A percentile compares a stretch with the other conserved stretches of the same genome.
These are phyloP conservation scores for Donacobius atricapilla DNA, from an alignment of 2,113 vertebrate genomes.

Conservation along the genomic window DNA sequence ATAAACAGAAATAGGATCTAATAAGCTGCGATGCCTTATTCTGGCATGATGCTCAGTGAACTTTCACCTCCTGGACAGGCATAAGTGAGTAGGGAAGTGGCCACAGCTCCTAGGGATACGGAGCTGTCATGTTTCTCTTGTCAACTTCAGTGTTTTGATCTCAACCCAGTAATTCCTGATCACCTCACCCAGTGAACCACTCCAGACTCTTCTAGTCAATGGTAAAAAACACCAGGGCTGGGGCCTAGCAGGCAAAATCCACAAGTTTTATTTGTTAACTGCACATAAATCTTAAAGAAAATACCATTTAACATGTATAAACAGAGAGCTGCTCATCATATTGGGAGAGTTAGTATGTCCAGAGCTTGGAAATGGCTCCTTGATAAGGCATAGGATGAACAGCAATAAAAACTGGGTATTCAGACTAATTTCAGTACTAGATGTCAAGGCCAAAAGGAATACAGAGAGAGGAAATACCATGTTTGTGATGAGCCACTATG, in stretches of 20 bases:
- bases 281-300: not conserved
- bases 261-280: not conserved
- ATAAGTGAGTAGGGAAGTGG: not conserved
- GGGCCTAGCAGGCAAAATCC: not conserved
- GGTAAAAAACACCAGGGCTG: not conserved
- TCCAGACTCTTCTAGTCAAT: not conserved
- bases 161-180: not conserved
- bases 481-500: not conserved
- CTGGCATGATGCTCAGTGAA: not conserved
- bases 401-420: not conserved
- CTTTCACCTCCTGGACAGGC: not conserved
- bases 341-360: not conserved
- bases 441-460: not conserved
- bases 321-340: not conserved
- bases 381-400: not conserved
- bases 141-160: fast-evolving
- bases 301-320: not conserved
- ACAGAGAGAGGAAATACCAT: not conserved
- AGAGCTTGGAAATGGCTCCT: not conserved
- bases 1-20: not conserved
- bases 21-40: not conserved
- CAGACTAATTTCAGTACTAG: not conserved
- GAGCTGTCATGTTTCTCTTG: not conserved
- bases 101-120: not conserved
- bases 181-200: fast-evolving